phyloP scores from a whole-genome alignment of 2,888 invertebrate species.

The Acronicta leporina region DNA sequence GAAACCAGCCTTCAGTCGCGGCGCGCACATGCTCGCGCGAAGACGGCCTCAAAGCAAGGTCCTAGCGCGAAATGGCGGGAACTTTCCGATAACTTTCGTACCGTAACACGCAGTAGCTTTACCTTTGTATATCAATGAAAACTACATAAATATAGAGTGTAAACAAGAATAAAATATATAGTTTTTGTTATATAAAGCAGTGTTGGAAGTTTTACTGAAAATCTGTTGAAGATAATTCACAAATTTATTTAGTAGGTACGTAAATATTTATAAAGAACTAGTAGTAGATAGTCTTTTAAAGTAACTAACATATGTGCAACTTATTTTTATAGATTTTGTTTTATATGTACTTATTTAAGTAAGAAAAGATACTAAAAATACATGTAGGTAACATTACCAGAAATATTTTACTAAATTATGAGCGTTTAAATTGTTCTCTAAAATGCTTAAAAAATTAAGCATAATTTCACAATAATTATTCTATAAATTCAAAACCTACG shows the following conservation, averaged over 20 bases:
- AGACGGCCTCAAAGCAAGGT: slow-evolving; percentile 66
- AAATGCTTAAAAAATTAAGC: too few species aligned
- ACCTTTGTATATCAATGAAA: slow-evolving; percentile 33
- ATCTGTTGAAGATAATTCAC: slow-evolving; percentile 18
- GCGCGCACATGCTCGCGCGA: slow-evolving; percentile 81
- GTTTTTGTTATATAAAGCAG: slow-evolving; percentile 36
- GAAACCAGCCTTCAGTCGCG: slow-evolving; percentile 82
- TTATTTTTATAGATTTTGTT: too few species aligned
- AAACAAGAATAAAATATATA: slow-evolving; percentile 3
- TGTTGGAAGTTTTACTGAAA: slow-evolving; percentile 43
- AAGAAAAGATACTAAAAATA: too few species aligned
- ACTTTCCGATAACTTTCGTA: slow-evolving; percentile 82
- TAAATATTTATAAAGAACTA: slow-evolving; percentile 3
- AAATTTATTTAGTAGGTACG: slow-evolving; percentile 37
- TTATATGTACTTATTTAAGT: too few species aligned
- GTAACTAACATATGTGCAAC: too few species aligned
- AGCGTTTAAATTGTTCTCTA: too few species aligned
- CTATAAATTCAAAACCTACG: too few species aligned
- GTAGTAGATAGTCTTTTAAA: too few species aligned
- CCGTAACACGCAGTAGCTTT: slow-evolving; percentile 60
- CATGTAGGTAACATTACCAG: too few species aligned
- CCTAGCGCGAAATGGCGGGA: slow-evolving; percentile 75
- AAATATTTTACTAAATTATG: too few species aligned
- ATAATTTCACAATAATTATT: too few species aligned
- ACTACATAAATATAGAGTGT: slow-evolving; percentile 33